Percentiles rank a stretch among this genome's conserved stretches.
phyloP scores from a whole-genome alignment of 2,113 vertebrate species.

The Anseranas semipalmata region DNA sequence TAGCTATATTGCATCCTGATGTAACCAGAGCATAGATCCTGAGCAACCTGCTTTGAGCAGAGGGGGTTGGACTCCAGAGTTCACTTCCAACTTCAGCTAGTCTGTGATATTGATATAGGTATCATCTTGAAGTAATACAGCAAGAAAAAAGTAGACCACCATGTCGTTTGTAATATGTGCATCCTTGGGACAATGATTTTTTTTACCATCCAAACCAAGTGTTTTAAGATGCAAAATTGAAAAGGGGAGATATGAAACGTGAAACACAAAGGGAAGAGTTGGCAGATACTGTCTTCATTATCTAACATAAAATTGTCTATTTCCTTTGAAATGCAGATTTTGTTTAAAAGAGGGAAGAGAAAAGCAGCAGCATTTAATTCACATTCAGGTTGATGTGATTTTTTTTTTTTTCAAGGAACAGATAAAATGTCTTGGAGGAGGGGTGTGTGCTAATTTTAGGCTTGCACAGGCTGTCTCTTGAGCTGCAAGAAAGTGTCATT shows the following conservation, averaged over 20 bases:
- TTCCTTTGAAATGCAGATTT: slow-evolving; percentile 64
- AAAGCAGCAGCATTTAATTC: neutral
- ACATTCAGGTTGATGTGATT: neutral
- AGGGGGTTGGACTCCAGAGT: neutral
- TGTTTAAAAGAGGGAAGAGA: neutral
- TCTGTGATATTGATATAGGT: neutral
- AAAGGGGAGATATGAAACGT: neutral
- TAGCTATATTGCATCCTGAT: neutral
- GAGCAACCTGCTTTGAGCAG: neutral
- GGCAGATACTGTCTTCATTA: slow-evolving; percentile 28
- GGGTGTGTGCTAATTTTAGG: neutral
- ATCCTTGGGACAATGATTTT: neutral
- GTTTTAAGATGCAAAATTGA: neutral
- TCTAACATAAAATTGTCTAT: neutral
- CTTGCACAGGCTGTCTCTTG: neutral
- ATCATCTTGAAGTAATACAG: neutral
- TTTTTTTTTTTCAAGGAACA: neutral
- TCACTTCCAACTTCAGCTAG: neutral
- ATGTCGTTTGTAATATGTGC: neutral
- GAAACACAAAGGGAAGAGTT: neutral
- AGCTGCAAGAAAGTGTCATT: neutral
- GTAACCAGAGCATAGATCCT: neutral
- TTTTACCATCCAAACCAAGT: neutral
- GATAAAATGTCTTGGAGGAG: neutral
- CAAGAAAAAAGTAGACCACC: neutral